Conservation (phyloP, 2,113 vertebrate genomes). For the Zosterops pallidus region DNA sequence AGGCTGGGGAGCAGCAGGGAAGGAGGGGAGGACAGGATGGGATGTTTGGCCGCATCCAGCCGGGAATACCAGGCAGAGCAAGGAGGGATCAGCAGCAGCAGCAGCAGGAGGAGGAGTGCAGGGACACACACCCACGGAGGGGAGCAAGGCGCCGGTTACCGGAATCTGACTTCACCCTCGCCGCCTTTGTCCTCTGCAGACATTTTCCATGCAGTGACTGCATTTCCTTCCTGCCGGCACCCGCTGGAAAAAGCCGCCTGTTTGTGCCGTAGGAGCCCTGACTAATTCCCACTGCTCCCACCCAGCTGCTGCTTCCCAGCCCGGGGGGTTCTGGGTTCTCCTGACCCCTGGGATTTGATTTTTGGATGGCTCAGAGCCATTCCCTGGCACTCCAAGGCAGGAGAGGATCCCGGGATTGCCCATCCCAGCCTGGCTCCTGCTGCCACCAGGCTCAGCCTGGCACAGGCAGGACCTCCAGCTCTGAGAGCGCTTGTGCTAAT, state of each 20-base stretch:
- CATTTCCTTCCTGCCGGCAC: constrained; percentile 70
- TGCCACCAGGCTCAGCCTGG: background rate
- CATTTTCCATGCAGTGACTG: constrained; percentile 71
- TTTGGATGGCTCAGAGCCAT: background rate
- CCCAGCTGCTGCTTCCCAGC: background rate
- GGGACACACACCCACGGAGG: background rate
- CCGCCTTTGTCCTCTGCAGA: constrained; percentile 67
- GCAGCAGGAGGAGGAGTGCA: background rate
- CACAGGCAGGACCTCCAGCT: constrained; percentile 54
- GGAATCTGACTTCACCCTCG: constrained; percentile 70
- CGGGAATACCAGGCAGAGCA: background rate
- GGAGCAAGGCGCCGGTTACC: constrained; percentile 35
- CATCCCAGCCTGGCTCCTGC: background rate
- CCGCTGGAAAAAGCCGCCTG: constrained; percentile 59
- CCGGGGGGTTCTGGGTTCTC: background rate
- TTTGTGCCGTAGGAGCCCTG: constrained; percentile 12
- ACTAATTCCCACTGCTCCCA: background rate
- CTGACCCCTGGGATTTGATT: background rate
- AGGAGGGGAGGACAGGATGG: background rate
- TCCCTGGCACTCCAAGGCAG: background rate
- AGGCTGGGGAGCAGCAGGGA: background rate
- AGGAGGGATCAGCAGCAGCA: background rate
- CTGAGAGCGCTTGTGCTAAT: constrained; percentile 62
- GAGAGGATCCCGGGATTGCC: background rate
- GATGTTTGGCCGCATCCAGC: background rate